Evolutionary conservation across 2,888 invertebrate species (phyloP), one percentile per base, ranked within the genome.

Genomic region (Eristalinus aeneus): DNA sequence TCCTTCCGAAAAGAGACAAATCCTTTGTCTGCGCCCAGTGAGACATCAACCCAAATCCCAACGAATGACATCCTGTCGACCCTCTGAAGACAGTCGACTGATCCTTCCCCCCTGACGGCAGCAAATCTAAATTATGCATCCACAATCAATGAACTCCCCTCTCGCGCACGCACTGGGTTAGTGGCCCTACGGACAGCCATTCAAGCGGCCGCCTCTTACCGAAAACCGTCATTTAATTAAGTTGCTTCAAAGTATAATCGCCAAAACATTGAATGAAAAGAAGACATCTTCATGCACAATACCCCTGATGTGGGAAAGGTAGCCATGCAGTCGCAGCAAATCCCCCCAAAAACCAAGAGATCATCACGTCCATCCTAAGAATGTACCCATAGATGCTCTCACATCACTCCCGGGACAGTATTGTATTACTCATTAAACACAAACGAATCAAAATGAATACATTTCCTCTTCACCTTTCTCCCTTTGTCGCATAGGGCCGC

Each of bases 161-260:
- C 54, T 22, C 31, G 31, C 20, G 12, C 54, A 4, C 27, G 27
- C 27, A 27, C 2, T n/a, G n/a, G n/a, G n/a, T n/a, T n/a, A n/a
- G n/a, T 63, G 67, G 36, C 74, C 61, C 65, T 67, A 67, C 68
- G 74, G 68, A 73, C 74, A 60, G 20, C 63, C 80, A 63, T 56
- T 74, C 63, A 80, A 74, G 53, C 60, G 63, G 68, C 46, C 65
- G 68, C 46, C 72, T 65, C 67, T 72, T 72, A 79, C 56, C 79
- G 67, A 80, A 68, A 8, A 68, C 74, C 61, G 58, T 68, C 80
- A 80, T 80, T 80, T 80, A 74, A 80, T 80, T 80, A 80, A 80
- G 80, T 80, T 80, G 58, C 80, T 80, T 80, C 80, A 80, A 54
- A 80, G 27, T 69, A 80, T 80, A 80, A 80, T 80, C 80, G 80